These are phyloP conservation scores for Aphaenogaster ashmeadi DNA, from an alignment of 1,140 invertebrate species.

Conservation along the genomic window DNA sequence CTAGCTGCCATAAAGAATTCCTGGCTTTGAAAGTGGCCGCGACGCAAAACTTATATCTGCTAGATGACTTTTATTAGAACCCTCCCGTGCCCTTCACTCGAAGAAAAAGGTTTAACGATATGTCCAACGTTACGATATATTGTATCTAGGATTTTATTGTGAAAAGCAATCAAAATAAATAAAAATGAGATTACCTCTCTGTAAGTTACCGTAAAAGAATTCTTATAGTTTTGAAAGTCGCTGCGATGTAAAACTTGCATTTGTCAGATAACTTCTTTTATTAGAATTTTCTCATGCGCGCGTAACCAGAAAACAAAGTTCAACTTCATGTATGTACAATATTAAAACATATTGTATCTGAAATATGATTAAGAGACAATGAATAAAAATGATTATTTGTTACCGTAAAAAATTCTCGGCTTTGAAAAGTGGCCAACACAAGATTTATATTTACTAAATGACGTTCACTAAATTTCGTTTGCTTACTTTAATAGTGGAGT, in stretches of 20 bases:
- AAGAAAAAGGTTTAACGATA: not conserved
- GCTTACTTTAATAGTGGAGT: not conserved
- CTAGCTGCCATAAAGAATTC: conserved; percentile 65
- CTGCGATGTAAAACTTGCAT: not conserved
- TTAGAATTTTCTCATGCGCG: not conserved
- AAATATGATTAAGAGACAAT: not conserved
- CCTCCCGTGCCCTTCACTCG: not conserved
- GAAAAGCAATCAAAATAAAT: not conserved
- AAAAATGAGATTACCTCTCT: not conserved
- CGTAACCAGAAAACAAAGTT: not conserved
- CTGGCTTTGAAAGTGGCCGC: conserved; percentile 64
- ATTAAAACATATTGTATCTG: not conserved
- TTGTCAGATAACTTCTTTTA: not conserved
- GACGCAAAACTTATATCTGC: conserved; percentile 48
- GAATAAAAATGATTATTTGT: not conserved
- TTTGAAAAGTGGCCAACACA: not conserved
- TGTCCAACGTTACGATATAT: conserved; percentile 10
- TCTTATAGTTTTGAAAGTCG: too few species aligned
- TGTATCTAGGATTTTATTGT: conserved; percentile 3
- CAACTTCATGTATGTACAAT: not conserved
- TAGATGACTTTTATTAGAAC: conserved; percentile 61
- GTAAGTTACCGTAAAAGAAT: not conserved
- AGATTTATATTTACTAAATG: not conserved
- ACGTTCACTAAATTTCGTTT: not conserved
- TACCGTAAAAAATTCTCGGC: not conserved